A percentile compares a stretch with the other conserved stretches of the same genome.
phyloP scores from a whole-genome alignment of 2,113 vertebrate genomes.

The Campylorhamphus procurvoides region DNA sequence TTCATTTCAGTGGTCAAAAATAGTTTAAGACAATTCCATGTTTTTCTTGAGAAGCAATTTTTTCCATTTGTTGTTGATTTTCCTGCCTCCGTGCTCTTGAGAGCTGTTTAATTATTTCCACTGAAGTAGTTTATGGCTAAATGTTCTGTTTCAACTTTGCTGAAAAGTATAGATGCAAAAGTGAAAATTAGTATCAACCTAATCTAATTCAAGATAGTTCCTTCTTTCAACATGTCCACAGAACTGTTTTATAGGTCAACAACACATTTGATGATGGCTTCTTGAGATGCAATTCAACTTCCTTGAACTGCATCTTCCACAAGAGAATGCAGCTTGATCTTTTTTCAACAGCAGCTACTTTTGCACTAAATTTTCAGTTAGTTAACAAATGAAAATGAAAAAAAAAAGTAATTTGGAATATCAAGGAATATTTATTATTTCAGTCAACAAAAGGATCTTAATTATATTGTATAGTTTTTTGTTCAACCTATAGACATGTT shows the following conservation, averaged over 20 bases:
- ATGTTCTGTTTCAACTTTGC: not conserved
- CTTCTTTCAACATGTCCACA: not conserved
- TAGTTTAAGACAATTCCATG: not conserved
- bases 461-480: not conserved
- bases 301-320: not conserved
- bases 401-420: not conserved
- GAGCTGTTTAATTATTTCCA: not conserved
- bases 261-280: not conserved
- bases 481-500: not conserved
- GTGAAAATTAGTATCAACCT: not conserved
- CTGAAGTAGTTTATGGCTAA: not conserved
- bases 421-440: not conserved
- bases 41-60: not conserved
- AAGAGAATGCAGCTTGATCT: not conserved
- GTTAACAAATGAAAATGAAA: not conserved
- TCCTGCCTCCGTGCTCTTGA: not conserved
- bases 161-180: not conserved
- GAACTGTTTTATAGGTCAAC: not conserved
- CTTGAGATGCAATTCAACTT: not conserved
- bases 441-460: not conserved
- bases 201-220: not conserved
- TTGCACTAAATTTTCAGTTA: not conserved
- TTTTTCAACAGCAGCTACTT: not conserved
- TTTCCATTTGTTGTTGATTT: not conserved
- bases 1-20: conserved; percentile 28